Base-by-base conservation (phyloP, 1,140 invertebrate genomes). In the Lerema accius region DNA sequence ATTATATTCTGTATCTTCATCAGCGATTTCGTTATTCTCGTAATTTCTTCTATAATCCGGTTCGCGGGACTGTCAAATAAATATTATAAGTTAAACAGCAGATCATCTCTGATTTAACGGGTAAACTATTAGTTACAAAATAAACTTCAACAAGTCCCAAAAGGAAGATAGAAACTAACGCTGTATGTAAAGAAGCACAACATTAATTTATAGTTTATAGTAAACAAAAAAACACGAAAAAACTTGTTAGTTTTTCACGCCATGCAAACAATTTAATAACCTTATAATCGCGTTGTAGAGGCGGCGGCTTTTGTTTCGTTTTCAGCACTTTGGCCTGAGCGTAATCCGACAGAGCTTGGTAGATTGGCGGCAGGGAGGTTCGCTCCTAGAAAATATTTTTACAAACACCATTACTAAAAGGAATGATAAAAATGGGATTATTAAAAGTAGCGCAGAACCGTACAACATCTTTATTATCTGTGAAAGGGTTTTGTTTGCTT, bases 331-430 rank as follows among this genome's bases (percentile, higher is more conserved):
- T 86, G n/a, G 70, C 70, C 35, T 78, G 63, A 1, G 82, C 82
- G 51, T 84, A 74, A 42, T 87, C 77, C 4, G 77, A 76, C 13
- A 89, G 39, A 0, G 73, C 84, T 14, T 70, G 78, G 71, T 86
- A 88, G 14, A 86, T 80, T 0, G 84, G 83, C 0, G 84, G 86
- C 1, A 85, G 58, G 1, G 67, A 56, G 0, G 80, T 80, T 40
- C 71, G 69, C 45, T 73, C 68, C 82, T 87, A 77, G 49, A 81
- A 82, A 37, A 19, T 53, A 60, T 43, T 32, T 32, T 32, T 9
- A 32, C 9, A 32, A 7, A 9, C 9, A 32, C 7, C 28, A 32
- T 32, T 32, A 4, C 4, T 32, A 9, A 7, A n/a, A 32, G 28
- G 9, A 32, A 32, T 32, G 7, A 32, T 32, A 23, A 5, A 23